phyloP scores from a whole-genome alignment of 2,113 vertebrate species.

The Protobothrops flavoviridis region DNA sequence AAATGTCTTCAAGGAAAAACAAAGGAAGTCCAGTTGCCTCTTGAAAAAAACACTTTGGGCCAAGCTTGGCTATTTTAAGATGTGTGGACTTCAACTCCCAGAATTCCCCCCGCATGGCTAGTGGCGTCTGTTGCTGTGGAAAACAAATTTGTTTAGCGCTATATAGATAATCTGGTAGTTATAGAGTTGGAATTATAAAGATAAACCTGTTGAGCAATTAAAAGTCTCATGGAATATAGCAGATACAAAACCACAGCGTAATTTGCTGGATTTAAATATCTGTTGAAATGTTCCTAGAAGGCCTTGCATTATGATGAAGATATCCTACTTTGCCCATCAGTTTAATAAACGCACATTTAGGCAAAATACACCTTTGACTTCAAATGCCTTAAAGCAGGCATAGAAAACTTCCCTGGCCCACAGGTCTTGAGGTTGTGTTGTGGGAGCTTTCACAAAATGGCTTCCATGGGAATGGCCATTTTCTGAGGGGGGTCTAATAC shows the following conservation, averaged over 20 bases:
- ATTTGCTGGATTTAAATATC: background rate
- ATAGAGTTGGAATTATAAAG: constrained; percentile 14
- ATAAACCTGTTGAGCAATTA: background rate
- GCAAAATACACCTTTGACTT: background rate
- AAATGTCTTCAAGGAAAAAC: background rate
- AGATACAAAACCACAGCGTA: background rate
- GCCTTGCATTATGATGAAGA: background rate
- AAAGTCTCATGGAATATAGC: background rate
- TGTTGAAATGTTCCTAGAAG: background rate
- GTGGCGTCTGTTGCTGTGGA: background rate
- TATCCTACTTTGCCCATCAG: background rate
- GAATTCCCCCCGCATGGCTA: background rate
- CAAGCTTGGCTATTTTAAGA: background rate
- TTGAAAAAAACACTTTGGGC: background rate
- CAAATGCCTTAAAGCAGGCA: background rate
- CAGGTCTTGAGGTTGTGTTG: background rate
- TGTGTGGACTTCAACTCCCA: background rate
- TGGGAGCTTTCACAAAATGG: background rate
- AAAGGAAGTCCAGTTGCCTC: background rate
- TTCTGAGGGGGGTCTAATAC: background rate
- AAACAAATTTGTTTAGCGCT: background rate
- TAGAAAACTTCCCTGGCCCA: background rate
- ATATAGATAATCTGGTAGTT: constrained; percentile 1
- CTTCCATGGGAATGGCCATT: background rate
- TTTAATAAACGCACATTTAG: background rate